A percentile compares a stretch with the other conserved stretches of the same genome.
Evolutionary conservation across 64 coral and sea anemone genomes (phyloP).

Genomic region (Montipora efflorescens): DNA sequence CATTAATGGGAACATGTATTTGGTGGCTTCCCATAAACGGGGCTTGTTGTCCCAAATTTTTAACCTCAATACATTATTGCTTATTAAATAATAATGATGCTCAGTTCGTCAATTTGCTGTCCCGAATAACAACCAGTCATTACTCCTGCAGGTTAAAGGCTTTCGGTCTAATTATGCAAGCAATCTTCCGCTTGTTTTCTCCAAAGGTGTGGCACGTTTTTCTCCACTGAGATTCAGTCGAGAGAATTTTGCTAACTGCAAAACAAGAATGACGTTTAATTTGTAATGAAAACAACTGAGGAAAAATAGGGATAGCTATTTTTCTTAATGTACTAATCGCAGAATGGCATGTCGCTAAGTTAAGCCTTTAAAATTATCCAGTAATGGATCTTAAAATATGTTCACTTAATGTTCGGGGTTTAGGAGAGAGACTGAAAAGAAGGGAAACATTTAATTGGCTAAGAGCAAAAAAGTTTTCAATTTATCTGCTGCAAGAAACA

Average conservation of each 20-base stretch:
- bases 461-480: too few relatives aligned
- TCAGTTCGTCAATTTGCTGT: slow-evolving; percentile 31
- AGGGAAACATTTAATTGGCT: too few relatives aligned
- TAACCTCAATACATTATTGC: slow-evolving; percentile 68
- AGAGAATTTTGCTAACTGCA: background rate
- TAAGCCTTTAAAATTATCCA: background rate
- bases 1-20: slow-evolving; percentile 19
- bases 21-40: slow-evolving; percentile 38
- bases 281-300: slow-evolving; percentile 1
- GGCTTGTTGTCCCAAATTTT: slow-evolving; percentile 56
- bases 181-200: background rate
- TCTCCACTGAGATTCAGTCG: background rate
- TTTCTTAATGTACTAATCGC: background rate
- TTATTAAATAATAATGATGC: slow-evolving; percentile 84
- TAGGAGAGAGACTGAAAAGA: too few relatives aligned
- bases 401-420: too few relatives aligned
- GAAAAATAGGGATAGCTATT: slow-evolving; percentile 4
- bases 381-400: too few relatives aligned
- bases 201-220: background rate
- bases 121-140: background rate
- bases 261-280: background rate
- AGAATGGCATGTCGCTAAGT: background rate
- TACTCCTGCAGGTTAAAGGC: background rate
- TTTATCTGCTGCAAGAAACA: too few relatives aligned
- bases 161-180: background rate